phyloP scores from a whole-genome alignment of 2,888 invertebrate species.

The Carterocephalus palaemon region DNA sequence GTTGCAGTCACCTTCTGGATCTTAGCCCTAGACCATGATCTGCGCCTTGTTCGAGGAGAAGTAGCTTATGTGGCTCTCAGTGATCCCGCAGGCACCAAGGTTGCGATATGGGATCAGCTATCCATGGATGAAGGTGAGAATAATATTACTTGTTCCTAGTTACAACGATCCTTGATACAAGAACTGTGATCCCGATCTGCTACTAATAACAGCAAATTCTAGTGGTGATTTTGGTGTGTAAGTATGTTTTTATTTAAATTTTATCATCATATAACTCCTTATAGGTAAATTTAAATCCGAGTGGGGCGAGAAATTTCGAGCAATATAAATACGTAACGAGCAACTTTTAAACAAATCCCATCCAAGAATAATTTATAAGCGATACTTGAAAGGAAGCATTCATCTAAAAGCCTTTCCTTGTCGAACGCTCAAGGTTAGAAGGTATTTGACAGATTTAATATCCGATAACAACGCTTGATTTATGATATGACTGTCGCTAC shows the following conservation, averaged over 20 bases:
- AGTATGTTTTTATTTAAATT: no score
- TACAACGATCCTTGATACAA: no score
- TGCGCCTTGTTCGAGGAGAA: constrained; percentile 78
- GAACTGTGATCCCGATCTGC: no score
- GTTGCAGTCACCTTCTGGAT: constrained; percentile 83
- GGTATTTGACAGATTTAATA: constrained; percentile 57
- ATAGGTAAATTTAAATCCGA: no score
- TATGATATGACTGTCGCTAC: no score
- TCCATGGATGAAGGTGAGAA: constrained; percentile 80
- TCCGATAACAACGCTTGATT: constrained; percentile 44
- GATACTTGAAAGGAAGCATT: constrained; percentile 32
- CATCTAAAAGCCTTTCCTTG: constrained; percentile 61
- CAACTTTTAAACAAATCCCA: constrained; percentile 28
- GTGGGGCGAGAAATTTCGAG: no score
- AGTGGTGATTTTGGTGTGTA: no score
- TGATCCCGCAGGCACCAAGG: constrained; percentile 81
- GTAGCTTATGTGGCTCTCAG: constrained; percentile 80
- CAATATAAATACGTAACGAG: no score
- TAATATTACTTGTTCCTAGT: not conserved
- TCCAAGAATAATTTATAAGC: constrained; percentile 39
- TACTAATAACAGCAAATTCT: no score
- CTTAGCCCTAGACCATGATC: constrained; percentile 81
- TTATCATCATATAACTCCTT: no score
- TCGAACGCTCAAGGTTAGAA: constrained; percentile 41
- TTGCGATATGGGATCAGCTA: constrained; percentile 82